These are phyloP conservation scores for Adineta ricciae DNA, from an alignment of 2,888 invertebrate genomes.

Conservation along the genomic window DNA sequence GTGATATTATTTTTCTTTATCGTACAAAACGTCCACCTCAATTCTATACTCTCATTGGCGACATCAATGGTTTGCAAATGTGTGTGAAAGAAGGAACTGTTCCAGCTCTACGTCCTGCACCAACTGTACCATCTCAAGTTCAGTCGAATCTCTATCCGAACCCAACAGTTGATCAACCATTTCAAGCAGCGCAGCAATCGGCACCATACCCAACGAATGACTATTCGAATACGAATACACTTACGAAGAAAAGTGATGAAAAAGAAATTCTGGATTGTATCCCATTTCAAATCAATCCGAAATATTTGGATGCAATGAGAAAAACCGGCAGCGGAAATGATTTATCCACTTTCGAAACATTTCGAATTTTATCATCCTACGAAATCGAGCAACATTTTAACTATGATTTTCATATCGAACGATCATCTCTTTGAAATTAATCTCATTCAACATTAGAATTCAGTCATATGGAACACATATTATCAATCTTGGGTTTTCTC, in stretches of 20 bases:
- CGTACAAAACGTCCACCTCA: neutral
- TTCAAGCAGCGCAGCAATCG: neutral
- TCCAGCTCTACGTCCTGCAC: neutral
- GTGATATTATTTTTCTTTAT: slow-evolving; percentile 19
- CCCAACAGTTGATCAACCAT: neutral
- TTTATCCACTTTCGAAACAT: neutral
- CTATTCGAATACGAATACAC: neutral
- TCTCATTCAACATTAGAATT: neutral
- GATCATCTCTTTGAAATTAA: neutral
- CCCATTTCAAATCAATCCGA: slow-evolving; percentile 11
- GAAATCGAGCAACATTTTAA: neutral
- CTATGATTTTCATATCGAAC: neutral
- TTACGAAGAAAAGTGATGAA: neutral
- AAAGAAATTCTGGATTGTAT: neutral
- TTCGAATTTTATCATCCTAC: neutral
- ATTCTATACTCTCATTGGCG: neutral
- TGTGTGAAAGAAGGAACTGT: slow-evolving; percentile 9
- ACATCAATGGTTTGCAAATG: neutral
- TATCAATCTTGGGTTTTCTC: neutral
- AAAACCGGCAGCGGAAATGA: neutral
- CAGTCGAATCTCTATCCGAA: neutral
- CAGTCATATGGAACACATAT: neutral
- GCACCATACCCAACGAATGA: neutral
- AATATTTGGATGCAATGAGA: neutral
- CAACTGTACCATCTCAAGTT: neutral